Percentiles rank a stretch among this genome's conserved stretches.
These are phyloP conservation scores for Drosophila sordidula DNA, from an alignment of 2,888 invertebrate genomes.

Conservation along the genomic window DNA sequence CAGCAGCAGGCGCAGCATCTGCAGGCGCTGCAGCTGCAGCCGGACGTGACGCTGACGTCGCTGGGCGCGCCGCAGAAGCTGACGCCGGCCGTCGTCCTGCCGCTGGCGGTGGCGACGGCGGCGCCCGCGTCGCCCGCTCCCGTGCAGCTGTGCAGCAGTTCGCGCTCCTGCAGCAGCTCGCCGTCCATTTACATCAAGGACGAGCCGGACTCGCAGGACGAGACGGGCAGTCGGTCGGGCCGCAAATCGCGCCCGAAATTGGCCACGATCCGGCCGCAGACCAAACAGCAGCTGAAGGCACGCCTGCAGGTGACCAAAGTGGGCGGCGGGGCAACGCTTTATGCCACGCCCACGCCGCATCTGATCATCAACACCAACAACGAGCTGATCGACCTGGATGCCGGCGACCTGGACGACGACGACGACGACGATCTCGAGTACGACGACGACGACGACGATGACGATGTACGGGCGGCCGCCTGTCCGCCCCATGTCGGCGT, in stretches of 20 bases:
- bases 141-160: slow-evolving; percentile 55
- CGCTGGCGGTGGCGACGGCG: slow-evolving; percentile 13
- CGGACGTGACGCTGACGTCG: slow-evolving; percentile 75
- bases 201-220: slow-evolving; percentile 74
- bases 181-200: slow-evolving; percentile 84
- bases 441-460: slow-evolving; percentile 62
- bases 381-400: slow-evolving; percentile 71
- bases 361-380: slow-evolving; percentile 73
- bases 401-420: slow-evolving; percentile 71
- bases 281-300: slow-evolving; percentile 69
- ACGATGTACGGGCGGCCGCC: background rate
- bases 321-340: slow-evolving; percentile 26
- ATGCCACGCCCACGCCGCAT: slow-evolving; percentile 62
- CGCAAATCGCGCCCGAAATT: slow-evolving; percentile 39
- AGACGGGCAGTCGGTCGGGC: slow-evolving; percentile 14
- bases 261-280: slow-evolving; percentile 64
- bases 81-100: slow-evolving; percentile 7
- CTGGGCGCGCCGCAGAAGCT: slow-evolving; percentile 58
- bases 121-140: slow-evolving; percentile 36
- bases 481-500: slow-evolving; percentile 40
- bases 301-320: slow-evolving; percentile 46
- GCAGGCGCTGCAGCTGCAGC: slow-evolving; percentile 73
- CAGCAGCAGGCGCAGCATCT: slow-evolving; percentile 71
- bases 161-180: slow-evolving; percentile 80
- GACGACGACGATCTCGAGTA: slow-evolving; percentile 64